phyloP scores from a whole-genome alignment of 2,888 invertebrate species.

The Heliconius ethilla region DNA sequence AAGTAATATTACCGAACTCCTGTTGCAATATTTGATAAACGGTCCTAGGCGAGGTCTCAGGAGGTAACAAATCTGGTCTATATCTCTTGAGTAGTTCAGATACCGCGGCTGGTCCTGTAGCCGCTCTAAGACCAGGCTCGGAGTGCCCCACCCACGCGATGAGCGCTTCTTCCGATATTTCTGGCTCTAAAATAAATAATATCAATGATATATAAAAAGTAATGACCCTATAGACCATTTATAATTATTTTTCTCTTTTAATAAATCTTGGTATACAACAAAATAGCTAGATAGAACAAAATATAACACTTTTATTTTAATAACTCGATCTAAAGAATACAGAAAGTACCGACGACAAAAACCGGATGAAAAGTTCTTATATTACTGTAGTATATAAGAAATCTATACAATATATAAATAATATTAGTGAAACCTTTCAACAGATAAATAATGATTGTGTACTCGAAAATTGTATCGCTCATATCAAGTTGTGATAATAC shows the following conservation, averaged over 20 bases:
- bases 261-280: background rate
- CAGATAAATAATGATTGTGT: too few species aligned
- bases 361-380: background rate
- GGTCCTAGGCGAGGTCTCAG: conserved; percentile 87
- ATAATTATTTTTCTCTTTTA: background rate
- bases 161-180: conserved; percentile 88
- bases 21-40: conserved; percentile 94
- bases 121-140: conserved; percentile 61
- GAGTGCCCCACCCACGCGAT: conserved; percentile 87
- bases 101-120: conserved; percentile 82
- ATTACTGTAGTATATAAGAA: too few species aligned
- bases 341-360: background rate
- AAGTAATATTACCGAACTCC: conserved; percentile 84
- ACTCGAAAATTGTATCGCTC: too few species aligned
- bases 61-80: conserved; percentile 94
- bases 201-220: background rate
- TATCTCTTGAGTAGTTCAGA: conserved; percentile 90
- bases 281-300: background rate
- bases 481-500: background rate
- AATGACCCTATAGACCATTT: background rate
- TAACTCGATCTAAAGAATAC: background rate
- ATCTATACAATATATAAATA: too few species aligned
- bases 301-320: background rate
- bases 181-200: conserved; percentile 76
- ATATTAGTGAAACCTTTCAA: too few species aligned